Conservation (phyloP, 2,113 vertebrate genomes). For the Quiscalus mexicanus region DNA sequence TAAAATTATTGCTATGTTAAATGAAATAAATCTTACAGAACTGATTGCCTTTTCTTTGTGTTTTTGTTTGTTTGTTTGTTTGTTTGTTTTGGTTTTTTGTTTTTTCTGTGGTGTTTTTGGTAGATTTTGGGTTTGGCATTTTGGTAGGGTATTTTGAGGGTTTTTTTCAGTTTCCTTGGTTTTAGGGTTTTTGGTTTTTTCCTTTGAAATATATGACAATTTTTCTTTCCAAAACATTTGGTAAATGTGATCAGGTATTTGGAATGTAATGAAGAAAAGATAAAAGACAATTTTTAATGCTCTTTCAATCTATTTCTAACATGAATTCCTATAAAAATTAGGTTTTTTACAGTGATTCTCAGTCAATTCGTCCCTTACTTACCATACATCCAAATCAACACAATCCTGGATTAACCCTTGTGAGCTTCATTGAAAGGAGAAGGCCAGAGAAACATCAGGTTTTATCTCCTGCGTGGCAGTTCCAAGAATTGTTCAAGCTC, state of each 20-base stretch:
- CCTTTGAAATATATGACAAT: background rate
- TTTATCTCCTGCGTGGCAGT: background rate
- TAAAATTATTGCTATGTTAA: background rate
- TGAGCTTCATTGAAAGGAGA: background rate
- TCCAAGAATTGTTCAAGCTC: background rate
- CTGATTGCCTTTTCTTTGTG: background rate
- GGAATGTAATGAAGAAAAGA: background rate
- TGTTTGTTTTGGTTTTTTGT: background rate
- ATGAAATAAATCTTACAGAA: background rate
- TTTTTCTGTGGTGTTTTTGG: background rate
- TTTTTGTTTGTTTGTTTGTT: background rate
- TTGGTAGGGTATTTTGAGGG: background rate
- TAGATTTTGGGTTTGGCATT: background rate
- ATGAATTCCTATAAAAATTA: background rate
- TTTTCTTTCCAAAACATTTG: background rate
- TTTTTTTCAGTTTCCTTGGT: background rate
- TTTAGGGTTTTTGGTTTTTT: background rate
- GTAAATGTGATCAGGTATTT: background rate
- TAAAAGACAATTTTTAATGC: background rate
- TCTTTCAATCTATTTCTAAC: background rate
- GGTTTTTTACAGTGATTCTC: background rate
- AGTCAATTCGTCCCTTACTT: background rate
- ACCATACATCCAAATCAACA: background rate
- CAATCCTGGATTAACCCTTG: background rate
- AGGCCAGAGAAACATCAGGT: background rate